phyloP scores from a whole-genome alignment of 2,797 vertebrate species.

The Mormyrops boulengeri region DNA sequence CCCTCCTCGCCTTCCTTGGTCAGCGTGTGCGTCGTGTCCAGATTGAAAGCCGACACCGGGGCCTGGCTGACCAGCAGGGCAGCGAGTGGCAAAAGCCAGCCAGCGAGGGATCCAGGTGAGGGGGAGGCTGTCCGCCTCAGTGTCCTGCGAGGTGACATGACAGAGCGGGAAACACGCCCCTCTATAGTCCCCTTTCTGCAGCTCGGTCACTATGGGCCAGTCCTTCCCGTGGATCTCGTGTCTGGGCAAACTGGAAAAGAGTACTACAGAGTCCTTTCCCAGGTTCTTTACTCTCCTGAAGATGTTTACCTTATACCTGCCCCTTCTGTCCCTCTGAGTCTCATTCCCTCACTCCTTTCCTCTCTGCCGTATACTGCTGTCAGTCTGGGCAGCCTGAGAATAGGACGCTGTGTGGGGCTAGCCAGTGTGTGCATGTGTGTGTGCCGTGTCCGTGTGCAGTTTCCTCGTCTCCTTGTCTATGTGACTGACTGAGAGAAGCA shows the following conservation, averaged over 20 bases:
- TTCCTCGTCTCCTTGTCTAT: slow-evolving; percentile 36
- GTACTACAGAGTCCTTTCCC: background rate
- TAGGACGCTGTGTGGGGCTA: slow-evolving; percentile 47
- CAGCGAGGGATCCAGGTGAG: slow-evolving; percentile 5
- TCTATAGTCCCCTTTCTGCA: slow-evolving; percentile 37
- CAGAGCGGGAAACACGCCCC: slow-evolving; percentile 35
- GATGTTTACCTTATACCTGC: background rate
- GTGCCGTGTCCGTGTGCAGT: slow-evolving; percentile 15
- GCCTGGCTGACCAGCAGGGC: slow-evolving; percentile 38
- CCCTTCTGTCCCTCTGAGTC: background rate
- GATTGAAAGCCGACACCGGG: slow-evolving; percentile 67
- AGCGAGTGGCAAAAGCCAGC: slow-evolving; percentile 38
- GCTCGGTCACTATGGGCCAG: background rate
- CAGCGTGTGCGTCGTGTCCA: slow-evolving; percentile 75
- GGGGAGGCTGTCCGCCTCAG: slow-evolving; percentile 19
- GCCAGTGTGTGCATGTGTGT: slow-evolving; percentile 29
- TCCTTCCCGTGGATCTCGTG: slow-evolving; percentile 33
- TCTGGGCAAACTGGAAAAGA: slow-evolving; percentile 3
- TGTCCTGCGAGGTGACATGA: slow-evolving; percentile 50
- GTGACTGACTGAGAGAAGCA: slow-evolving; percentile 56
- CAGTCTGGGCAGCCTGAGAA: slow-evolving; percentile 59
- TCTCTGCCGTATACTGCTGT: slow-evolving; percentile 55
- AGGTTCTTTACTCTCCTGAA: background rate
- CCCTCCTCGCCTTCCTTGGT: slow-evolving; percentile 74
- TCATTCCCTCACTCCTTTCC: slow-evolving; percentile 19